Base-by-base conservation (phyloP, 2,797 vertebrate species). In the Pantherophis vulpinus region DNA sequence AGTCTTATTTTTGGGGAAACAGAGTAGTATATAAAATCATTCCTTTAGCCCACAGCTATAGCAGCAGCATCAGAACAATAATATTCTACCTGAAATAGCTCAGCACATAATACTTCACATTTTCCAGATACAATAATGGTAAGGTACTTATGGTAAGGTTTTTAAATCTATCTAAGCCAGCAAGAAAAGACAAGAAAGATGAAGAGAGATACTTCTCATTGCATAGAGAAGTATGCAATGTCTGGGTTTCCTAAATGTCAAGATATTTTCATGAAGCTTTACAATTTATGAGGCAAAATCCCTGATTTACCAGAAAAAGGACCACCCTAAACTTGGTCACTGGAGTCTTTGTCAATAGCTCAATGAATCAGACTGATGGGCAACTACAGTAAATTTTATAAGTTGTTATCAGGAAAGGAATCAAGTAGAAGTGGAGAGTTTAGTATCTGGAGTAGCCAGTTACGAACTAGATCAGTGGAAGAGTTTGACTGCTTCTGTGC, bases 391-490 rank as follows among this genome's bases (percentile, higher is more conserved):
- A 90, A 93, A 55, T 51, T 92, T 83, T 55, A 86, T 70, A 90
- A 93, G 94, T 93, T 55, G 91, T 90, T 90, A 11, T 91, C 55
- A 55, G 92, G 94, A 91, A 91, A 93, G 9, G 91, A 94, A 91
- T 18, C 89, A 83, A 94, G 95, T 91, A 94, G 93, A 66, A 95
- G 91, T 27, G 93, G 91, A 60, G 88, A 94, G 90, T 92, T 96
- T 92, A 95, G 94, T 96, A 95, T 47, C 70, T 94, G 94, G 79
- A 91, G 93, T 93, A 9, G 58, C 88, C 91, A 90, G 90, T 91
- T 94, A 18, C 2, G 58, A 54, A 29, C 86, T 95, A 90, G 90
- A 95, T 94, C 83, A 94, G 37, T 32, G 60, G 6, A 95, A 88
- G 83, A 94, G 74, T 91, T 96, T 97, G 94, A 94, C 54, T 93